Evolutionary conservation across 2,113 vertebrate genomes (phyloP), one percentile per base, ranked within the genome.

Genomic region (Cynoglossus semilaevis): DNA sequence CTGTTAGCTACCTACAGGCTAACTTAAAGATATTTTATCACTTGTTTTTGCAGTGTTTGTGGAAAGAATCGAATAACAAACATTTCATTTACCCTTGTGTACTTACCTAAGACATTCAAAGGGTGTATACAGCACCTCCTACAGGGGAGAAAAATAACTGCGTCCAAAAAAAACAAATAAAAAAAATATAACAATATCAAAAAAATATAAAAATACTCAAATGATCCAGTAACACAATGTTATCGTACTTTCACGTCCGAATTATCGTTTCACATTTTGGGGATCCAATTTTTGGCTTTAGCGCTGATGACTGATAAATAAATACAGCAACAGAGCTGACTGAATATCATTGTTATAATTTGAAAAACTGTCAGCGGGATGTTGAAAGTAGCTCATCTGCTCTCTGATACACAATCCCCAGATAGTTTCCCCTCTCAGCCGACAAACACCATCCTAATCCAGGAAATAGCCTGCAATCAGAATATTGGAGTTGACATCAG

Each of bases 401-500:
- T 85, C 76, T 88, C 72, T 91, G 91, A 93, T 88, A 88, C 81
- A 76, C 85, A 90, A 91, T 88, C 88, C 83, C 38, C 46, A 75
- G 82, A 87, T 73, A 89, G 76, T 86, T 88, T 90, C 83, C 22
- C 76, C 84, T 86, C 82, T 86, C 70, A 69, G 81, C 87, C 88
- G 91, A 91, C 88, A 88, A 91, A 91, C 84, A 87, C 76, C 83
- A 92, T 93, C 89, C 90, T 86, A 86, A 89, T 90, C 91, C 87
- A 91, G 91, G 91, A 94, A 94, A 90, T 90, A 81, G 78, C 67
- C 82, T 76, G 81, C 85, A 89, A 88, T 92, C 88, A 78, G 82
- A 93, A 91, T 92, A 92, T 91, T 94, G 90, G 90, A 91, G 90
- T 81, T 94, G 93, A 94, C 93, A 93, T 89, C 87, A 88, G 91